A percentile compares a stretch with the other conserved stretches of the same genome.
These are phyloP conservation scores for Leptopilina clavipes DNA, from an alignment of 1,140 invertebrate genomes.

Conservation along the genomic window DNA sequence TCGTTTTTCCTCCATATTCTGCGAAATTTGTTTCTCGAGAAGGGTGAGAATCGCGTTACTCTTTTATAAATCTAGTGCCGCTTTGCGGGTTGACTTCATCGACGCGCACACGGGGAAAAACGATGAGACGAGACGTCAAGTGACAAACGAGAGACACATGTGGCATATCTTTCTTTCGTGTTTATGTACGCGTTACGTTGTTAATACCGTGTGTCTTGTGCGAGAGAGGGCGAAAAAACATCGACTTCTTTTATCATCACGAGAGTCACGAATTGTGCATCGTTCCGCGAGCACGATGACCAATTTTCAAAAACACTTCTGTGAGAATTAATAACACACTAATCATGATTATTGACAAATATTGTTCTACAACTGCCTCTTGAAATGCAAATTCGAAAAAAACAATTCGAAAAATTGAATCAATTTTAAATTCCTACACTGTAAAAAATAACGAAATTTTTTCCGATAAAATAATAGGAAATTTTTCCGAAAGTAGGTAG, in stretches of 20 bases:
- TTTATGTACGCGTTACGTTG: slow-evolving; percentile 4
- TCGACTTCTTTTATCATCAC: slow-evolving; percentile 28
- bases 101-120: slow-evolving; percentile 13
- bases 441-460: too few relatives aligned
- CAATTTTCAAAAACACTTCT: slow-evolving; percentile 13
- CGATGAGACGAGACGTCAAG: slow-evolving; percentile 37
- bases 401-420: too few relatives aligned
- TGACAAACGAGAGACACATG: slow-evolving; percentile 45
- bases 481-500: too few relatives aligned
- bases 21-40: slow-evolving; percentile 21
- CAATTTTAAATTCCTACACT: too few relatives aligned
- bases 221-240: slow-evolving; percentile 28
- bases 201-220: not conserved
- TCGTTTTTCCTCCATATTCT: slow-evolving; percentile 31
- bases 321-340: not conserved
- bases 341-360: slow-evolving; percentile 11
- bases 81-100: slow-evolving; percentile 10
- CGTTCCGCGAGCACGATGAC: not conserved
- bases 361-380: not conserved
- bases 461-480: too few relatives aligned
- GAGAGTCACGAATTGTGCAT: not conserved
- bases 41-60: slow-evolving; percentile 14
- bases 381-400: too few relatives aligned
- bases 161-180: slow-evolving; percentile 34
- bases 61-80: slow-evolving; percentile 1